phyloP scores from a whole-genome alignment of 1,140 invertebrate genomes.

The Maconellicoccus hirsutus region DNA sequence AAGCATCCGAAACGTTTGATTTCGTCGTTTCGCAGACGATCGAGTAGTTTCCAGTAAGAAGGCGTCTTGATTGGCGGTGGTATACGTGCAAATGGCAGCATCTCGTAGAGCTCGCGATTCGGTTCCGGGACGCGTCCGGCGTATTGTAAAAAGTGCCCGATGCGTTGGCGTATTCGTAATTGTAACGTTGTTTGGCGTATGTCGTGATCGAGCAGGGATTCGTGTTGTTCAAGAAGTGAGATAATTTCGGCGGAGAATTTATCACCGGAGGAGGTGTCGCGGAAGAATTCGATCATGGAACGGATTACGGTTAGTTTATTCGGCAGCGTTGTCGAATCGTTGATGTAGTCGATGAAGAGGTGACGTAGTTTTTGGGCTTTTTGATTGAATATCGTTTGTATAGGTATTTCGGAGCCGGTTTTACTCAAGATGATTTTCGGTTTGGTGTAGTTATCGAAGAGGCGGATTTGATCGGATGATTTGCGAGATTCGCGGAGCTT shows the following conservation, averaged over 20 bases:
- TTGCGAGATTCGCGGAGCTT: not conserved
- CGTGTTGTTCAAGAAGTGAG: not conserved
- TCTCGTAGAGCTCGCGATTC: not conserved
- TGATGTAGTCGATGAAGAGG: not conserved
- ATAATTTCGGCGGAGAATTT: not conserved
- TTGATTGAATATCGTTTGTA: not conserved
- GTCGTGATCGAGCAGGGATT: not conserved
- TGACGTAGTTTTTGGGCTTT: not conserved
- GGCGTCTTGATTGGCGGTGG: not conserved
- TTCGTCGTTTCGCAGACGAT: not conserved
- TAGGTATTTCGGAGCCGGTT: not conserved
- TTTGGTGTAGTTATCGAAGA: not conserved
- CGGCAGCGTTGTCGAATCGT: not conserved
- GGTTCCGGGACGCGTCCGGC: not conserved
- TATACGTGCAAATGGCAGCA: too few species aligned
- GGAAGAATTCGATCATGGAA: not conserved
- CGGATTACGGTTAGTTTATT: not conserved
- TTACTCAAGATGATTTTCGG: not conserved
- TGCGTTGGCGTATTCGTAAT: not conserved
- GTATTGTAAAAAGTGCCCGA: not conserved
- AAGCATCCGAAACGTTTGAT: not conserved
- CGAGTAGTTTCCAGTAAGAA: not conserved
- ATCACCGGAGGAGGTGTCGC: not conserved
- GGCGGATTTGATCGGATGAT: not conserved
- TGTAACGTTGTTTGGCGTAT: not conserved